A percentile compares a stretch with the other conserved stretches of the same genome.
Conservation (phyloP, 1,140 invertebrate species). For the Belonocnema kinseyi region DNA sequence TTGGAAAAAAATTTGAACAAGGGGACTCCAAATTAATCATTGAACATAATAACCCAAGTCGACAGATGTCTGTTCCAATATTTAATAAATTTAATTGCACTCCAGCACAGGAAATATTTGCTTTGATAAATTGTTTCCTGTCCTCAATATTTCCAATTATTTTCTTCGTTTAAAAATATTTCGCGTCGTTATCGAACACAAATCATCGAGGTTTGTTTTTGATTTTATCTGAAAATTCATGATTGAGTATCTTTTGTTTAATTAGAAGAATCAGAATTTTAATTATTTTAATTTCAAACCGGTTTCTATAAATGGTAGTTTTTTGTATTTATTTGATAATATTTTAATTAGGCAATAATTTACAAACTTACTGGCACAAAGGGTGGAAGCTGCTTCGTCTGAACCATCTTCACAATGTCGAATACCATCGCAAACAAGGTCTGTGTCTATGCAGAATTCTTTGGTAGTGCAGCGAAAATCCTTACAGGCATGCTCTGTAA, state of each 20-base stretch:
- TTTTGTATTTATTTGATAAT: too few relatives aligned
- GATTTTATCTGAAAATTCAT: too few relatives aligned
- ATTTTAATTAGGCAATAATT: neutral
- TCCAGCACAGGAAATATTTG: neutral
- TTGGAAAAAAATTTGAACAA: too few relatives aligned
- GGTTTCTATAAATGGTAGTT: too few relatives aligned
- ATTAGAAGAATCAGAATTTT: too few relatives aligned
- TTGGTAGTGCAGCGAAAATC: conserved; percentile 90
- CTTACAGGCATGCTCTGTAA: conserved; percentile 89
- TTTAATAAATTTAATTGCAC: neutral
- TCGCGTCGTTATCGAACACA: neutral
- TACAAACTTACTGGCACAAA: conserved; percentile 86
- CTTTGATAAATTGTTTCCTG: neutral
- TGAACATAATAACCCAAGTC: too few relatives aligned
- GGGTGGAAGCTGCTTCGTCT: conserved; percentile 87
- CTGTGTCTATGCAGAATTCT: conserved; percentile 92
- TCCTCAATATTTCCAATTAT: neutral
- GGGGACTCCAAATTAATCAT: too few relatives aligned
- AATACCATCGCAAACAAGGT: conserved; percentile 91
- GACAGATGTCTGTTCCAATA: neutral
- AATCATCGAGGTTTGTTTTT: neutral
- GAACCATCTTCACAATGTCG: conserved; percentile 95
- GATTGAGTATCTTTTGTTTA: too few relatives aligned
- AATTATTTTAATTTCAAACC: too few relatives aligned
- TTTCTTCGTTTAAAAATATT: neutral